phyloP scores from a whole-genome alignment of 2,888 invertebrate genomes.

The Tetheella fluctuosa region DNA sequence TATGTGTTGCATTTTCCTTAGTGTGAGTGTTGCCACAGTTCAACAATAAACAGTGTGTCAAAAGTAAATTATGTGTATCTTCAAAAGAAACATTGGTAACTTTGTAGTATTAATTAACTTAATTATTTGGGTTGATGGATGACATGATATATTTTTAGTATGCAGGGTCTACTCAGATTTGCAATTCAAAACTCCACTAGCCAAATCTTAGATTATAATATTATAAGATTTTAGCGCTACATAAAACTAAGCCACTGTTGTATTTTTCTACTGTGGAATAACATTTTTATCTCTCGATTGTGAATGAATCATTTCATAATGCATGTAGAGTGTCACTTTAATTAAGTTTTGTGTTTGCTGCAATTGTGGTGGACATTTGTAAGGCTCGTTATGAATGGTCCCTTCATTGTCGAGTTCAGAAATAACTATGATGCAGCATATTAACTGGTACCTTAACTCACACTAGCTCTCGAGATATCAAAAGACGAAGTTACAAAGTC shows the following conservation, averaged over 20 bases:
- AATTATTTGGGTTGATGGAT: background rate
- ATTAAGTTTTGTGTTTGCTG: constrained; percentile 77
- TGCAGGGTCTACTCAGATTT: too few relatives aligned
- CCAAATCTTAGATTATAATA: too few relatives aligned
- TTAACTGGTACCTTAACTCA: constrained; percentile 16
- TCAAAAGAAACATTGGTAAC: too few relatives aligned
- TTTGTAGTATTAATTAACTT: too few relatives aligned
- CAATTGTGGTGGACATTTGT: constrained; percentile 71
- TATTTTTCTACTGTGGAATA: constrained; percentile 19
- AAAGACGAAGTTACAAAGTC: background rate
- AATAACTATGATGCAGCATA: constrained; percentile 66
- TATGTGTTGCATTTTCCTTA: background rate
- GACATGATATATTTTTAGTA: background rate
- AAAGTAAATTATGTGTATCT: too few relatives aligned
- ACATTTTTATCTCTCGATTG: constrained; percentile 44
- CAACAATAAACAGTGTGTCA: constrained; percentile 5
- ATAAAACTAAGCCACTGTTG: constrained; percentile 1
- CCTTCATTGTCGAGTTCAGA: constrained; percentile 61
- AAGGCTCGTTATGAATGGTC: constrained; percentile 62
- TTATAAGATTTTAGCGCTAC: too few relatives aligned
- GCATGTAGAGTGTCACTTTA: constrained; percentile 77
- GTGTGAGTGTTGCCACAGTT: background rate
- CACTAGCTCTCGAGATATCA: background rate
- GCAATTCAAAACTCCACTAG: too few relatives aligned
- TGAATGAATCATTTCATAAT: constrained; percentile 78